Evolutionary conservation across 2,888 invertebrate genomes (phyloP).

Genomic region (Trissoscelio sp.): DNA sequence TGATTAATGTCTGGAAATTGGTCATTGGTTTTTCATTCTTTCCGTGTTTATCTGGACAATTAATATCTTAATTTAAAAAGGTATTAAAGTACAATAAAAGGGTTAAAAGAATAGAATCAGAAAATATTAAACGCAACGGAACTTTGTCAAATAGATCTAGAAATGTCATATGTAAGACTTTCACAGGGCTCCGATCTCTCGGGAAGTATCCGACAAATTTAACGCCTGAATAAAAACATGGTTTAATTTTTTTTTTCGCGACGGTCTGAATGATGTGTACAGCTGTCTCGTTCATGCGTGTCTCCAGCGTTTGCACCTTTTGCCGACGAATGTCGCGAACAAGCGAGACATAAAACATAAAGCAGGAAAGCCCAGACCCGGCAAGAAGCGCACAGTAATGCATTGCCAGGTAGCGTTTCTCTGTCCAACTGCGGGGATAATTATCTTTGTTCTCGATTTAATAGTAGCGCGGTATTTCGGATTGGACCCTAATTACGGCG

Average conservation of each 20-base stretch:
- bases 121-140: no score
- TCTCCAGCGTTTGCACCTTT: constrained; percentile 46
- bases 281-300: constrained; percentile 71
- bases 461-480: constrained; percentile 82
- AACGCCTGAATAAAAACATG: constrained; percentile 76
- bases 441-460: constrained; percentile 82
- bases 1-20: no score
- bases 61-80: no score
- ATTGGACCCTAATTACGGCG: constrained; percentile 82
- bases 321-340: constrained; percentile 36
- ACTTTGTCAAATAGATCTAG: no score
- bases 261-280: constrained; percentile 33
- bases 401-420: constrained; percentile 51
- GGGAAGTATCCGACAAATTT: constrained; percentile 79
- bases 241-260: constrained; percentile 73
- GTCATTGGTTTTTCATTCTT: no score
- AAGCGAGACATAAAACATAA: constrained; percentile 52
- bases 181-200: not conserved
- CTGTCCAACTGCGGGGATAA: constrained; percentile 75
- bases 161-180: no score
- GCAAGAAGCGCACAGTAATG: constrained; percentile 78
- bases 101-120: no score
- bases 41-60: no score
- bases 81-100: no score
- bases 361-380: constrained; percentile 57